Conservation (phyloP, 2,113 vertebrate genomes). For the Lycaon pictus region DNA sequence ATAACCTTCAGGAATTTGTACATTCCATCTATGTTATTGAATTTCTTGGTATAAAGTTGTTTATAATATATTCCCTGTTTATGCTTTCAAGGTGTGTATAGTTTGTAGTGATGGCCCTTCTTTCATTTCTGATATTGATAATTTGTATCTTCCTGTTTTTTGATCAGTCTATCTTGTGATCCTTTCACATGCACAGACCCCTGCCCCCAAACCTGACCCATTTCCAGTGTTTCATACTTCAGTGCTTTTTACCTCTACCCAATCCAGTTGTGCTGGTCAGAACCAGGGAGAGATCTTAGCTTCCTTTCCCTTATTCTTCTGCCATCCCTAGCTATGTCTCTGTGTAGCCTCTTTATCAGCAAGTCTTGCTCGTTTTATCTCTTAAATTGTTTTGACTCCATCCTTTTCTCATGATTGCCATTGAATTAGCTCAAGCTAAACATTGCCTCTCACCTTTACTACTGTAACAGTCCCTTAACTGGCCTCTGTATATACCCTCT, state of each 20-base stretch:
- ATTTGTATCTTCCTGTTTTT: background rate
- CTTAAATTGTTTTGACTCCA: background rate
- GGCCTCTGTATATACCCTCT: background rate
- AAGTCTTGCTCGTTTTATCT: background rate
- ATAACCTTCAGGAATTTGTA: background rate
- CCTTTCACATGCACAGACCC: background rate
- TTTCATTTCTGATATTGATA: constrained; percentile 1
- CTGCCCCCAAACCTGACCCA: background rate
- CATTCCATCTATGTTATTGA: background rate
- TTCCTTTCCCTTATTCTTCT: background rate
- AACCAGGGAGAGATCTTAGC: background rate
- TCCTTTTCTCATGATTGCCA: background rate
- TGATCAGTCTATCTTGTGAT: background rate
- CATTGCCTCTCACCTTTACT: background rate
- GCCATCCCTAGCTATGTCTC: background rate
- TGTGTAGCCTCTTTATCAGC: background rate
- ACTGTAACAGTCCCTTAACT: background rate
- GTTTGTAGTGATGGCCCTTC: background rate
- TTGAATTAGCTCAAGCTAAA: background rate
- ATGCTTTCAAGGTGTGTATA: background rate
- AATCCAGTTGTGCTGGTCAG: background rate
- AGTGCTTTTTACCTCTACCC: background rate
- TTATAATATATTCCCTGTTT: background rate
- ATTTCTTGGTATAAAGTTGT: background rate
- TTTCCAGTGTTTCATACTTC: background rate